Percentiles rank a stretch among this genome's conserved stretches.
These are phyloP conservation scores for Drosophila borealis DNA, from an alignment of 2,888 invertebrate species.

Conservation along the genomic window DNA sequence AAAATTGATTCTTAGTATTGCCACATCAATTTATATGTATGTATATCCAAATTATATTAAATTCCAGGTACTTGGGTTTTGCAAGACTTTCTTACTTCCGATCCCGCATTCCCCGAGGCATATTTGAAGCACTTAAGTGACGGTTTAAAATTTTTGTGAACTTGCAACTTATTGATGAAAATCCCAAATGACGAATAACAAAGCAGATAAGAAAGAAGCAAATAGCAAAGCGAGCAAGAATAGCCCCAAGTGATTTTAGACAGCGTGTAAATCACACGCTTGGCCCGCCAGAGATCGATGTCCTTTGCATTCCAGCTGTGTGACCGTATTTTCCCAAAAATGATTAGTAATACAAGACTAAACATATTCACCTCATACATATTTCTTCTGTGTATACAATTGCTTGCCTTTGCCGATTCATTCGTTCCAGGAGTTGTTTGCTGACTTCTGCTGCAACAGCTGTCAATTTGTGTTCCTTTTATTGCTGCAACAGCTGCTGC, in stretches of 20 bases:
- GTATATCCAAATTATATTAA: background rate
- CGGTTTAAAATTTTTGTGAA: background rate
- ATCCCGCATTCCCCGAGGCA: background rate
- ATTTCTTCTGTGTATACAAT: background rate
- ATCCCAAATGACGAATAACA: constrained; percentile 32
- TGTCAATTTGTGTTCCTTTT: constrained; percentile 6
- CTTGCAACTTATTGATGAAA: constrained; percentile 11
- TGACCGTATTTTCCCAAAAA: background rate
- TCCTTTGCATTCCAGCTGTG: constrained; percentile 11
- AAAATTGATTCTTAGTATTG: too few relatives aligned
- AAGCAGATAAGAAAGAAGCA: constrained; percentile 22
- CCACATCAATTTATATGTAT: background rate
- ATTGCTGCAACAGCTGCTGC: constrained; percentile 9
- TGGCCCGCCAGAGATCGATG: constrained; percentile 5
- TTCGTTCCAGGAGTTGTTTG: constrained; percentile 1
- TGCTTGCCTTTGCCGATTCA: background rate
- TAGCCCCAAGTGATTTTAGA: background rate
- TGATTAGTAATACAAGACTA: background rate
- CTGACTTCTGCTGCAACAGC: background rate
- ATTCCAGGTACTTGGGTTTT: background rate
- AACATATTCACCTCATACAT: background rate
- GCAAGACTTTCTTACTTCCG: background rate
- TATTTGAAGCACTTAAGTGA: background rate
- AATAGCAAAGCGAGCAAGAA: background rate
- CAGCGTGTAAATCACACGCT: constrained; percentile 10